Conservation (phyloP, 2,797 vertebrate species). For the Dendrocincla tyrannina region DNA sequence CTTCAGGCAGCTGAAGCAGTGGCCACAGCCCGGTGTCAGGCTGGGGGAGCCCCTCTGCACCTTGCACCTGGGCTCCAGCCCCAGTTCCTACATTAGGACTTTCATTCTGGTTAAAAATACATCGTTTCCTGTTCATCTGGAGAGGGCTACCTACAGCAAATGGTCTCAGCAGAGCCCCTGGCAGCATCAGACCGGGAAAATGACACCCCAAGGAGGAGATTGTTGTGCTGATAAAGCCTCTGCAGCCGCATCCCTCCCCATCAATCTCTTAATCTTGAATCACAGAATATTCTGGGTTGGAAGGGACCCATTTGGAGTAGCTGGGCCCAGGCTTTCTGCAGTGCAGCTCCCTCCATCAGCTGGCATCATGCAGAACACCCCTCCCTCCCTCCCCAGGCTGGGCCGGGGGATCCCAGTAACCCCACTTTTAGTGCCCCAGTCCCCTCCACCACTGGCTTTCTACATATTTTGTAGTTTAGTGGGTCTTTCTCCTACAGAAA, state of each 20-base stretch:
- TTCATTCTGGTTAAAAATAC: not conserved
- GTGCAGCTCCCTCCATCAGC: not conserved
- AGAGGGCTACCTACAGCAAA: not conserved
- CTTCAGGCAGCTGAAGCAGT: not conserved
- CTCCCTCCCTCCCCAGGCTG: not conserved
- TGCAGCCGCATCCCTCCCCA: not conserved
- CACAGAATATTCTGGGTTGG: not conserved
- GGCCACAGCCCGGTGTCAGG: rapidly evolving
- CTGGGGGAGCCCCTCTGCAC: not conserved
- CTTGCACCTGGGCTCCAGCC: not conserved
- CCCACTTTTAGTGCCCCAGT: not conserved
- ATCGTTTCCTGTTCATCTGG: rapidly evolving
- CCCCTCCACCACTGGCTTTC: not conserved
- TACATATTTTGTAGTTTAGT: rapidly evolving
- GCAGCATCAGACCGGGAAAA: not conserved
- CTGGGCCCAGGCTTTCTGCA: not conserved
- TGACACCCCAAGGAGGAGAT: rapidly evolving
- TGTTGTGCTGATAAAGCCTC: not conserved
- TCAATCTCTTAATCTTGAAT: not conserved
- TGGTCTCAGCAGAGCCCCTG: not conserved
- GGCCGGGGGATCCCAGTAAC: rapidly evolving
- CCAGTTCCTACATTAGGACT: not conserved
- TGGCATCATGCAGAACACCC: rapidly evolving
- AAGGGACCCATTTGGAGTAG: not conserved
- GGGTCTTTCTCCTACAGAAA: not conserved